These are phyloP conservation scores for Carassius carassius DNA, from an alignment of 2,113 vertebrate species.

Conservation along the genomic window DNA sequence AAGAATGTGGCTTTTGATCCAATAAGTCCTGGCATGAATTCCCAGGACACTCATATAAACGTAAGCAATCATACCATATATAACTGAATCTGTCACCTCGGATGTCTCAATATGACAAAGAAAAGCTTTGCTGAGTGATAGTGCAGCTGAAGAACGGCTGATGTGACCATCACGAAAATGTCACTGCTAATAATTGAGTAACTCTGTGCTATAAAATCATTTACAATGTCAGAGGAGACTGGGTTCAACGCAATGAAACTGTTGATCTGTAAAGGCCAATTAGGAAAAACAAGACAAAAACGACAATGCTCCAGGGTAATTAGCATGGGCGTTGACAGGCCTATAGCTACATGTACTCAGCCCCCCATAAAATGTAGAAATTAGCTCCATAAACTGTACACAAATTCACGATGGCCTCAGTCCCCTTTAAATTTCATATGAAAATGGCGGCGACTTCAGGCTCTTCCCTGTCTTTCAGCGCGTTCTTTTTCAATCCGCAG, in stretches of 20 bases:
- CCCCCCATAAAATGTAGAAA: no score
- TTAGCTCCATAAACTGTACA: no score
- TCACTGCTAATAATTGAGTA: background rate
- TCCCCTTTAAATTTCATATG: no score
- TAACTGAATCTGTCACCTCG: background rate
- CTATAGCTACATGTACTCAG: no score
- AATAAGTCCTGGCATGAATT: background rate
- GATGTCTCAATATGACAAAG: background rate
- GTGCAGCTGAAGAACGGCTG: background rate
- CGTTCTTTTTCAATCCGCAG: no score
- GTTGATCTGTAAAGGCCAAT: conserved; percentile 39
- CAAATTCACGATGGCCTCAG: no score
- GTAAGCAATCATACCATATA: background rate
- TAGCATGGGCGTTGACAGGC: background rate
- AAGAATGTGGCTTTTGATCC: background rate
- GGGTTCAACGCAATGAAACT: background rate
- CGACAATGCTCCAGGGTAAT: conserved; percentile 17
- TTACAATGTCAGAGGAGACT: background rate
- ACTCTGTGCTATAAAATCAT: background rate
- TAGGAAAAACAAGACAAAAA: conserved; percentile 19
- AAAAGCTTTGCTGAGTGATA: background rate
- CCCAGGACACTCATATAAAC: background rate
- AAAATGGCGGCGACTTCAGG: no score
- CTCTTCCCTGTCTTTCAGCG: no score
- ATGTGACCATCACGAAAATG: background rate